Evolutionary conservation across 2,888 invertebrate genomes (phyloP).

Genomic region (Mimumesa dahlbomi): DNA sequence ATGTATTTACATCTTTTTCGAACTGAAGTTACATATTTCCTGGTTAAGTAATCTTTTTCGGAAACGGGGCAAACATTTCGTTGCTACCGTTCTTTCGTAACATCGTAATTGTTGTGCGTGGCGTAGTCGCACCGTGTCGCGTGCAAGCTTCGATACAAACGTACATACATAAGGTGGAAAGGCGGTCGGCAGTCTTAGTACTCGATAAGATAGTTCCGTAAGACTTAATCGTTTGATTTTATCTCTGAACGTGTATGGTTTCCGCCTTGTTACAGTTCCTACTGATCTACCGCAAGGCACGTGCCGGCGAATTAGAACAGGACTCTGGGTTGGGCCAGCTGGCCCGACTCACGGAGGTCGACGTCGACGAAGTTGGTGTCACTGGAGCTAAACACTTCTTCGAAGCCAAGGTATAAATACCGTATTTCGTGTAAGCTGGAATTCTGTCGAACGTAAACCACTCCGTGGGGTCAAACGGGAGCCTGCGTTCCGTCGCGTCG

Average conservation of each 20-base stretch:
- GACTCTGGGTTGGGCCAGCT: conserved; percentile 93
- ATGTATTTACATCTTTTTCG: too few species aligned
- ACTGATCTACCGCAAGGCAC: conserved; percentile 92
- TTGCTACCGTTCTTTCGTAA: too few species aligned
- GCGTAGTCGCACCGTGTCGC: neutral
- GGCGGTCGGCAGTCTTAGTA: neutral
- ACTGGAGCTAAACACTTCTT: conserved; percentile 97
- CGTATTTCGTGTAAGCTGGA: too few species aligned
- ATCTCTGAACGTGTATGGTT: conserved; percentile 1
- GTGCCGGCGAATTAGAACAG: conserved; percentile 92
- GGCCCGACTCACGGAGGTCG: conserved; percentile 93
- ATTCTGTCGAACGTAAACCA: too few species aligned
- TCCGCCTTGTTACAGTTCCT: conserved; percentile 82
- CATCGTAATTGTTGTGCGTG: too few species aligned
- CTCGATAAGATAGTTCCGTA: neutral
- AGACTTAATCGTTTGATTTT: conserved; percentile 15
- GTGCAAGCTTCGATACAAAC: neutral
- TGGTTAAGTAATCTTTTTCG: too few species aligned
- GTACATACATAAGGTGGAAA: neutral
- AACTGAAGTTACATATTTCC: too few species aligned
- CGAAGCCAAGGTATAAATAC: conserved; percentile 90
- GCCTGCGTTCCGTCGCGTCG: too few species aligned
- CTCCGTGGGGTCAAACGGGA: too few species aligned
- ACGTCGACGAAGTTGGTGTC: conserved; percentile 96
- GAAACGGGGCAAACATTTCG: too few species aligned